Evolutionary conservation across 2,888 invertebrate species (phyloP).

Genomic region (Idaea straminata): DNA sequence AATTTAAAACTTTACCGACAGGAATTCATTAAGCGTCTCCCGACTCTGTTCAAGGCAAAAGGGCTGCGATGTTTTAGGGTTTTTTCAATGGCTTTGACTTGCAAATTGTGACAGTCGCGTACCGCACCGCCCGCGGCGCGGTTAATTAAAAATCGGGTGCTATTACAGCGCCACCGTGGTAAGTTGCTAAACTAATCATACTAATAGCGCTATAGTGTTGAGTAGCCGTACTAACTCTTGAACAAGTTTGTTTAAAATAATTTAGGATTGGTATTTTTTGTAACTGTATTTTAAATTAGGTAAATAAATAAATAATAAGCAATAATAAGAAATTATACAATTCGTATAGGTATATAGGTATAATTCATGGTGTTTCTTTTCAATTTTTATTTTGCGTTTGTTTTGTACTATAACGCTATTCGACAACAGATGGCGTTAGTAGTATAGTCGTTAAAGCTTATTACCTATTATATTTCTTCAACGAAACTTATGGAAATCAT

Average conservation of each 20-base stretch:
- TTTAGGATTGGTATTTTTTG: background rate
- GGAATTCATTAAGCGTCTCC: constrained; percentile 21
- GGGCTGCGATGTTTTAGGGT: constrained; percentile 76
- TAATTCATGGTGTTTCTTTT: too few relatives aligned
- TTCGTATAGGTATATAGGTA: too few relatives aligned
- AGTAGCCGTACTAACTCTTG: constrained; percentile 13
- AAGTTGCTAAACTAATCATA: constrained; percentile 40
- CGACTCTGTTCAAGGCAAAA: constrained; percentile 47
- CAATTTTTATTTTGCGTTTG: background rate
- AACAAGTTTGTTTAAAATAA: background rate
- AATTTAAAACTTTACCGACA: constrained; percentile 11
- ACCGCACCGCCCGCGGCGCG: constrained; percentile 37
- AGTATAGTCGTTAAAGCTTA: too few relatives aligned
- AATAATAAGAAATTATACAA: too few relatives aligned
- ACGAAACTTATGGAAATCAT: too few relatives aligned
- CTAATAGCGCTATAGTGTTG: constrained; percentile 1
- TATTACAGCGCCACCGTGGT: constrained; percentile 44
- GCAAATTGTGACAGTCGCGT: constrained; percentile 66
- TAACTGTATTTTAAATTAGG: background rate
- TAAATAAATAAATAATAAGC: background rate
- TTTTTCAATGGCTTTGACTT: constrained; percentile 78
- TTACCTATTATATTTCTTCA: too few relatives aligned
- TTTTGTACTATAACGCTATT: background rate
- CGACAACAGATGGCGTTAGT: too few relatives aligned
- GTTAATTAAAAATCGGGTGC: constrained; percentile 68